Evolutionary conservation across 1,140 invertebrate species (phyloP).

Genomic region (Patella vulgata): DNA sequence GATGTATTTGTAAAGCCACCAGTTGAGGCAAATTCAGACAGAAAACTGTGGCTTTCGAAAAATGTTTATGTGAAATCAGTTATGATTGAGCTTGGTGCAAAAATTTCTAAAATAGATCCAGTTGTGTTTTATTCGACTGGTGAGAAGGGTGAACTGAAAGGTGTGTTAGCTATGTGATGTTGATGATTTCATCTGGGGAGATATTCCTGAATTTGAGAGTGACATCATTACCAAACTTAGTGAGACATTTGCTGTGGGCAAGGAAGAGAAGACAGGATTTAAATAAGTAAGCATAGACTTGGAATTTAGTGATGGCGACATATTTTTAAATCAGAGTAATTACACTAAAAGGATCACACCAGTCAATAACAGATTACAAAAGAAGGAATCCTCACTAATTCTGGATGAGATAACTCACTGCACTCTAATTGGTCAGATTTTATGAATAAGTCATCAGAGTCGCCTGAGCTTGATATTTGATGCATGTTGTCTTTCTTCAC

Average conservation of each 20-base stretch:
- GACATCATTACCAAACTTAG: conserved; percentile 19
- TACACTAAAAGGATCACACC: too few species aligned
- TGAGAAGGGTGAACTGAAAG: conserved; percentile 9
- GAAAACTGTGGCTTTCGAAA: too few species aligned
- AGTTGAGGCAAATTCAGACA: too few species aligned
- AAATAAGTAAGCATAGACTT: too few species aligned
- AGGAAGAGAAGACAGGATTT: conserved; percentile 5
- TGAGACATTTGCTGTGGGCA: conserved; percentile 15
- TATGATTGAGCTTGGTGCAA: conserved; percentile 6
- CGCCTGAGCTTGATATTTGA: conserved; percentile 29
- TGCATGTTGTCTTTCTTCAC: conserved; percentile 15
- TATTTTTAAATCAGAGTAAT: too few species aligned
- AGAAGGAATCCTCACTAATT: not conserved
- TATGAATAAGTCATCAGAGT: conserved; percentile 31
- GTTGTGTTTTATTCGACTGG: conserved; percentile 26
- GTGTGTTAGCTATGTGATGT: conserved; percentile 30
- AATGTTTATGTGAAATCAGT: conserved; percentile 10
- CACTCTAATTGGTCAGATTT: conserved; percentile 26
- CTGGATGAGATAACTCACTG: conserved; percentile 11
- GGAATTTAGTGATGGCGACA: too few species aligned
- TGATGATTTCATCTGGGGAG: conserved; percentile 34
- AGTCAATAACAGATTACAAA: not conserved
- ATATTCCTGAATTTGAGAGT: conserved; percentile 15
- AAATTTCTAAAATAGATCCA: conserved; percentile 22
- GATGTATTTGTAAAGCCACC: not conserved